These are phyloP conservation scores for Fundulus diaphanus DNA, from an alignment of 2,797 vertebrate species.

Conservation along the genomic window DNA sequence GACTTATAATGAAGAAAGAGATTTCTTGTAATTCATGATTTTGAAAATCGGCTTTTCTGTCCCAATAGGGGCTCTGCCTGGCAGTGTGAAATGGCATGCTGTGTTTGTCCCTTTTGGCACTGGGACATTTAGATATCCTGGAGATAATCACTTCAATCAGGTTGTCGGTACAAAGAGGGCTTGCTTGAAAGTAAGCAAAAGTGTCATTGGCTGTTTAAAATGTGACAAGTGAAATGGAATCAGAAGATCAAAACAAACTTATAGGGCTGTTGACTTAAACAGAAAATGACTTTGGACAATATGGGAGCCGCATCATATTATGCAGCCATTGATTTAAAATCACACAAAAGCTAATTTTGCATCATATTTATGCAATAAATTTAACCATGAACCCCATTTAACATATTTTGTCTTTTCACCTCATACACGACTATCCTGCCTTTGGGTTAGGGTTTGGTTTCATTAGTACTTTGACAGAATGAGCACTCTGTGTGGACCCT, in stretches of 20 bases:
- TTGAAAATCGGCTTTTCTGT: not conserved
- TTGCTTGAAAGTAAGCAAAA: not conserved
- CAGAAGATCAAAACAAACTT: not conserved
- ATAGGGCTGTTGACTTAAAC: not conserved
- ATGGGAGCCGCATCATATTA: not conserved
- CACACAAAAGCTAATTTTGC: not conserved
- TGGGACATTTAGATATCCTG: not conserved
- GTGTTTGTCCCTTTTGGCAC: not conserved
- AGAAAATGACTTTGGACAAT: not conserved
- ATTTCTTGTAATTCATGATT: not conserved
- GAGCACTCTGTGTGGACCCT: too few species aligned
- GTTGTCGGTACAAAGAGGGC: not conserved
- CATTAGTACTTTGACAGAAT: too few species aligned
- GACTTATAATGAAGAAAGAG: not conserved
- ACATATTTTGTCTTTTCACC: too few species aligned
- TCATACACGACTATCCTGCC: too few species aligned
- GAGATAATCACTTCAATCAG: not conserved
- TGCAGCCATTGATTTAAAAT: not conserved
- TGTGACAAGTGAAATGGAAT: not conserved
- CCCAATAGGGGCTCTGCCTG: not conserved
- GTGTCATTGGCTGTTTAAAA: not conserved
- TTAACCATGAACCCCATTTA: too few species aligned
- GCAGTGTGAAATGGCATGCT: not conserved
- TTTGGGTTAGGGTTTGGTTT: too few species aligned
- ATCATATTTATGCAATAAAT: too few species aligned